Conservation (phyloP, 2,113 vertebrate genomes). For the Macaca mulatta region DNA sequence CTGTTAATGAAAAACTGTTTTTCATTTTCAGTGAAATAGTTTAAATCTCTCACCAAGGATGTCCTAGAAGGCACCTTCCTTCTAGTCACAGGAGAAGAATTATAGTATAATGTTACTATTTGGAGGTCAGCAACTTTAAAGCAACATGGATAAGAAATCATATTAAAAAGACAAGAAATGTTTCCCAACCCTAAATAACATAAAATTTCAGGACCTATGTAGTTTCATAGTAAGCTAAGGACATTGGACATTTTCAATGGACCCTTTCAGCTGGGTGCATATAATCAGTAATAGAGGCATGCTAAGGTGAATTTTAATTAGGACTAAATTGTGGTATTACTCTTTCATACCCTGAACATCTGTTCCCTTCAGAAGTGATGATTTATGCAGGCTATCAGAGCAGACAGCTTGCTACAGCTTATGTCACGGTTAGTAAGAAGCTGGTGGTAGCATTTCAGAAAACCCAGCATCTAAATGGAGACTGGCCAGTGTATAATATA, state of each 20-base stretch:
- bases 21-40: constrained; percentile 51
- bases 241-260: constrained; percentile 79
- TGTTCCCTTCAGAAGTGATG: constrained; percentile 94
- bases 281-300: constrained; percentile 87
- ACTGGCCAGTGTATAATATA: constrained; percentile 80
- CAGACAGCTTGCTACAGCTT: constrained; percentile 93
- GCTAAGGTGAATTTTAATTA: constrained; percentile 96
- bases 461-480: constrained; percentile 83
- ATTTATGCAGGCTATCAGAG: constrained; percentile 94
- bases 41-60: constrained; percentile 40
- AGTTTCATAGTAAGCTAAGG: constrained; percentile 77
- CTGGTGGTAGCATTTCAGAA: constrained; percentile 85
- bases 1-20: constrained; percentile 36
- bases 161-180: constrained; percentile 49
- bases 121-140: constrained; percentile 69
- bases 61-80: constrained; percentile 53
- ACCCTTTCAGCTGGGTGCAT: constrained; percentile 79
- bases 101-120: constrained; percentile 30
- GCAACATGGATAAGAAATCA: constrained; percentile 55
- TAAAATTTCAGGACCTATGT: constrained; percentile 60
- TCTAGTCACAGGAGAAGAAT: neutral
- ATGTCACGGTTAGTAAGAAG: constrained; percentile 88
- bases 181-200: constrained; percentile 19
- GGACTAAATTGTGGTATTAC: constrained; percentile 95
- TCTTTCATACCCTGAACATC: constrained; percentile 92